Conservation (phyloP, 2,888 invertebrate genomes). For the Eledona agricola region DNA sequence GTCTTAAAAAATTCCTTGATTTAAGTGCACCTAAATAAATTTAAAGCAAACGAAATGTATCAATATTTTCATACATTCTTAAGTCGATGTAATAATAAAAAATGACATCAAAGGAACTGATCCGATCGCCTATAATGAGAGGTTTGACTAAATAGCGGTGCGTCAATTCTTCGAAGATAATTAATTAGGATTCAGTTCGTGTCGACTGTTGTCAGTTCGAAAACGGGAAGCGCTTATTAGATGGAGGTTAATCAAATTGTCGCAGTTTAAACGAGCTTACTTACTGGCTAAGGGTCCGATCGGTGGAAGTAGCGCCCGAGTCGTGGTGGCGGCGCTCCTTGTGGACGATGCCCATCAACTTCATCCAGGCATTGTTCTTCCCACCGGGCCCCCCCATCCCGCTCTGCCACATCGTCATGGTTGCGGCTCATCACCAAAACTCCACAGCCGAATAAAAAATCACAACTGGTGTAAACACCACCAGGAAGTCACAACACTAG, state of each 20-base stretch:
- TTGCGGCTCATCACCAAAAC: slow-evolving; percentile 57
- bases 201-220: slow-evolving; percentile 16
- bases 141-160: too few relatives aligned
- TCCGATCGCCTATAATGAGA: too few relatives aligned
- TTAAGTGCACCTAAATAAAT: too few relatives aligned
- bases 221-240: slow-evolving; percentile 6
- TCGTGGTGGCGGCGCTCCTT: slow-evolving; percentile 77
- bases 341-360: slow-evolving; percentile 82
- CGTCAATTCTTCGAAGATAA: slow-evolving; percentile 11
- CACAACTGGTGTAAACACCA: slow-evolving; percentile 37
- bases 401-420: slow-evolving; percentile 81
- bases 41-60: too few relatives aligned
- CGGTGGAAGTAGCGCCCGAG: slow-evolving; percentile 68
- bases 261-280: slow-evolving; percentile 53
- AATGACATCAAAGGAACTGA: too few relatives aligned
- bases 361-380: slow-evolving; percentile 84
- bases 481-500: slow-evolving; percentile 37
- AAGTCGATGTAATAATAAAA: too few relatives aligned
- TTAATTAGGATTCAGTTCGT: slow-evolving; percentile 17
- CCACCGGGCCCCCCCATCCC: slow-evolving; percentile 78
- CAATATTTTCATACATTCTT: too few relatives aligned
- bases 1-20: too few relatives aligned
- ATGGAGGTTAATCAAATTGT: slow-evolving; percentile 10
- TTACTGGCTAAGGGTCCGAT: slow-evolving; percentile 76
- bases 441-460: slow-evolving; percentile 42